Conservation (phyloP, 2,113 vertebrate genomes). For the Taurulus bubalis region DNA sequence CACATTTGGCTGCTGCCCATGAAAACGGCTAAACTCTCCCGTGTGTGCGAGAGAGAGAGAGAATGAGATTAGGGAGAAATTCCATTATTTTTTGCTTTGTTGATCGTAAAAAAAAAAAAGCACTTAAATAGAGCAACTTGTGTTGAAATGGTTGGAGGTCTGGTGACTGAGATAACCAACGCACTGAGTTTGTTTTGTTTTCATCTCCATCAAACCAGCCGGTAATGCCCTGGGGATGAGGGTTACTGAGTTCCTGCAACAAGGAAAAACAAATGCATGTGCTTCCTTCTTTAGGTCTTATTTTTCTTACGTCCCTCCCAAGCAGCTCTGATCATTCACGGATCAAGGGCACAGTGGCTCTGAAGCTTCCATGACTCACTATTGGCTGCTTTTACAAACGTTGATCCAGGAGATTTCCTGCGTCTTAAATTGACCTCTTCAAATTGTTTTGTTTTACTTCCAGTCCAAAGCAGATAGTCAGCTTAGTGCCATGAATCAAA, state of each 20-base stretch:
- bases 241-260: slow-evolving; percentile 1
- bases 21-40: slow-evolving; percentile 16
- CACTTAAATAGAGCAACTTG: slow-evolving; percentile 32
- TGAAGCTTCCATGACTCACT: background rate
- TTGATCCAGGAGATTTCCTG: background rate
- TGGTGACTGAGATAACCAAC: slow-evolving; percentile 51
- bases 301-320: slow-evolving; percentile 1
- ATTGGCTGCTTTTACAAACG: background rate
- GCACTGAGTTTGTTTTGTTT: slow-evolving; percentile 37
- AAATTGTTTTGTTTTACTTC: slow-evolving; percentile 3
- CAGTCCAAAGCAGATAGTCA: background rate
- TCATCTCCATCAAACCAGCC: slow-evolving; percentile 48
- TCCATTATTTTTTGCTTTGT: slow-evolving; percentile 47
- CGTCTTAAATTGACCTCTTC: background rate
- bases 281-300: background rate
- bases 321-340: slow-evolving; percentile 14
- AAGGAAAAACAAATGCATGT: background rate
- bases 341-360: background rate
- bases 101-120: slow-evolving; percentile 15
- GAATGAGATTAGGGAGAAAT: slow-evolving; percentile 41
- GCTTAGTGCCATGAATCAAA: background rate
- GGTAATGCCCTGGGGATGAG: slow-evolving; percentile 16
- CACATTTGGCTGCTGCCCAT: slow-evolving; percentile 21
- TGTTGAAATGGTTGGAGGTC: slow-evolving; percentile 37
- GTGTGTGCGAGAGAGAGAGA: background rate